phyloP scores from a whole-genome alignment of 2,888 invertebrate genomes.

The Sinohyriopsis cumingii region DNA sequence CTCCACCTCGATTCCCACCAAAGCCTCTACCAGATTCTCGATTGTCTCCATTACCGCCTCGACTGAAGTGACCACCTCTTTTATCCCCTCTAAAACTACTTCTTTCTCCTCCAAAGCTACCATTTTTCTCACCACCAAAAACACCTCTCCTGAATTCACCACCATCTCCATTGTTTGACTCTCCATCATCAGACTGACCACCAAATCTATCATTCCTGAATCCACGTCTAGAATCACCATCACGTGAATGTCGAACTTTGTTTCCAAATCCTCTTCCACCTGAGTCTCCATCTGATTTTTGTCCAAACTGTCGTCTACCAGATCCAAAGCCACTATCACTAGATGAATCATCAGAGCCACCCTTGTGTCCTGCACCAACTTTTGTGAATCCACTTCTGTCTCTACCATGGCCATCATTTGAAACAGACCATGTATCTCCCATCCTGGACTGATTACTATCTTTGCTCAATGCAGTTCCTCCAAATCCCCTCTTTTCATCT shows the following conservation, averaged over 20 bases:
- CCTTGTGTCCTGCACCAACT: too few species aligned
- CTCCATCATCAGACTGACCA: constrained; percentile 4
- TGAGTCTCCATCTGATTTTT: background rate
- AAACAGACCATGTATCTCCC: too few species aligned
- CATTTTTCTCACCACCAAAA: constrained; percentile 5
- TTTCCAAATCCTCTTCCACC: background rate
- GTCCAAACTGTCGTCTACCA: constrained; percentile 7
- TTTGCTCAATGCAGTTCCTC: background rate
- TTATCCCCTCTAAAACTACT: constrained; percentile 15
- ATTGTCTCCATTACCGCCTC: constrained; percentile 10
- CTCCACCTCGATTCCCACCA: background rate
- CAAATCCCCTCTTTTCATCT: background rate
- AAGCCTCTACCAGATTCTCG: constrained; percentile 10
- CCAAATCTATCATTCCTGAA: constrained; percentile 15
- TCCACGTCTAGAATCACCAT: constrained; percentile 7
- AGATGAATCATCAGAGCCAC: too few species aligned
- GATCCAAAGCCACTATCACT: too few species aligned
- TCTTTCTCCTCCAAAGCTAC: constrained; percentile 11
- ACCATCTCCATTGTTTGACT: constrained; percentile 11
- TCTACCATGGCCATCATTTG: too few species aligned
- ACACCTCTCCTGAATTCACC: constrained; percentile 18
- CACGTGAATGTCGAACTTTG: background rate
- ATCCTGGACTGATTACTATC: too few species aligned
- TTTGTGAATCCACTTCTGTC: too few species aligned
- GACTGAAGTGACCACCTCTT: constrained; percentile 3